Conservation (phyloP, 1,140 invertebrate species). For the Tetramorium simillimum region DNA sequence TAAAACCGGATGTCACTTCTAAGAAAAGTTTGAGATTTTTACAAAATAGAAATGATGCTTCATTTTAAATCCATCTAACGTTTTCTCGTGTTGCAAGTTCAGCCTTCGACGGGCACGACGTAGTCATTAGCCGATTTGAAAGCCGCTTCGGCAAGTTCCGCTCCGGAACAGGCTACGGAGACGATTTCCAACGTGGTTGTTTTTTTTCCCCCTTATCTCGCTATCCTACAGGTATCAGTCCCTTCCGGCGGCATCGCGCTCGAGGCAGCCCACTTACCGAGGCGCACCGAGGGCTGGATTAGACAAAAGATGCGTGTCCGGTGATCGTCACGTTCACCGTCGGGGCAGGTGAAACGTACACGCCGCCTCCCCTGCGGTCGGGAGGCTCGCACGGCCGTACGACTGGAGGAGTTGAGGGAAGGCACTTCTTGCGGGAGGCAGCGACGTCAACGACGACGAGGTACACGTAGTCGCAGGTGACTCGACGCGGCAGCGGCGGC, state of each 20-base stretch:
- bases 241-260: background rate
- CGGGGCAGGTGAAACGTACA: constrained; percentile 33
- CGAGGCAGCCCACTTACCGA: constrained; percentile 49
- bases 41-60: background rate
- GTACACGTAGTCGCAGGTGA: constrained; percentile 33
- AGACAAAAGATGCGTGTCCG: constrained; percentile 41
- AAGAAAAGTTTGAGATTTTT: background rate
- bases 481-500: constrained; percentile 68
- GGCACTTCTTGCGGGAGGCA: constrained; percentile 65
- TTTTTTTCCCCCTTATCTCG: no score
- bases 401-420: constrained; percentile 35
- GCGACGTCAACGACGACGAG: constrained; percentile 20
- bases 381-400: constrained; percentile 23
- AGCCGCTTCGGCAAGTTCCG: background rate
- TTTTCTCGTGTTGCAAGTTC: background rate
- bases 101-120: background rate
- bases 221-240: background rate
- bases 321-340: background rate
- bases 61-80: background rate
- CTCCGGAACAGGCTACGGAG: no score
- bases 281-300: background rate
- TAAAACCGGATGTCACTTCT: no score
- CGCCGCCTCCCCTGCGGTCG: constrained; percentile 45
- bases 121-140: background rate
- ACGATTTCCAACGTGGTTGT: background rate